phyloP scores from a whole-genome alignment of 2,797 vertebrate species.

The Acropternis orthonyx region DNA sequence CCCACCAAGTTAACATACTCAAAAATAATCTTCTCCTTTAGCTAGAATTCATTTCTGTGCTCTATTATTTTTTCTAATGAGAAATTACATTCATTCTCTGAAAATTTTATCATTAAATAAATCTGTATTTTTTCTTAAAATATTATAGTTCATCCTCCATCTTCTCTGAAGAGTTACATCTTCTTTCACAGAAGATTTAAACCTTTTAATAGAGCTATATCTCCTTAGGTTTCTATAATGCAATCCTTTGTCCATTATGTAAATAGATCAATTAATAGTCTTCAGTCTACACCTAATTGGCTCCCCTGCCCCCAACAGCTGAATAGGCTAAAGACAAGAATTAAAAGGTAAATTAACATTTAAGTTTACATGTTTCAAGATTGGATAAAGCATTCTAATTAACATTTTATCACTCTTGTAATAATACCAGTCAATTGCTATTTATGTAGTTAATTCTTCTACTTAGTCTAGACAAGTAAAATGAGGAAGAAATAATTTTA shows the following conservation, averaged over 20 bases:
- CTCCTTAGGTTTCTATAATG: not conserved
- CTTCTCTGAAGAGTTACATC: not conserved
- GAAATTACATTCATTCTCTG: not conserved
- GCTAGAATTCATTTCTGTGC: not conserved
- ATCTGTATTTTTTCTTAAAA: not conserved
- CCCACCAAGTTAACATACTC: conserved; percentile 13
- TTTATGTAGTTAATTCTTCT: not conserved
- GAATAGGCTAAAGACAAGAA: not conserved
- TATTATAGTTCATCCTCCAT: not conserved
- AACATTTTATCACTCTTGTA: not conserved
- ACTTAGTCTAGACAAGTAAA: not conserved
- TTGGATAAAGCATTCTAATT: not conserved
- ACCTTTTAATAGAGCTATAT: not conserved
- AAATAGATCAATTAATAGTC: not conserved
- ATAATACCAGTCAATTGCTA: not conserved
- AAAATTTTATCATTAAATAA: conserved; percentile 2
- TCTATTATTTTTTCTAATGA: not conserved
- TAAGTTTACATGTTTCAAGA: not conserved
- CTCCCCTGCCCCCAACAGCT: not conserved
- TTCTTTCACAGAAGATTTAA: not conserved
- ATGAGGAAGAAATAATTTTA: not conserved
- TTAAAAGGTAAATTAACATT: not conserved
- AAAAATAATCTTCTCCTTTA: conserved; percentile 41
- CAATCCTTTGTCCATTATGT: not conserved
- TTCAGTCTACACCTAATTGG: not conserved